Base-by-base conservation (phyloP, 64 coral and sea anemone genomes). In the Platygyra sinensis region DNA sequence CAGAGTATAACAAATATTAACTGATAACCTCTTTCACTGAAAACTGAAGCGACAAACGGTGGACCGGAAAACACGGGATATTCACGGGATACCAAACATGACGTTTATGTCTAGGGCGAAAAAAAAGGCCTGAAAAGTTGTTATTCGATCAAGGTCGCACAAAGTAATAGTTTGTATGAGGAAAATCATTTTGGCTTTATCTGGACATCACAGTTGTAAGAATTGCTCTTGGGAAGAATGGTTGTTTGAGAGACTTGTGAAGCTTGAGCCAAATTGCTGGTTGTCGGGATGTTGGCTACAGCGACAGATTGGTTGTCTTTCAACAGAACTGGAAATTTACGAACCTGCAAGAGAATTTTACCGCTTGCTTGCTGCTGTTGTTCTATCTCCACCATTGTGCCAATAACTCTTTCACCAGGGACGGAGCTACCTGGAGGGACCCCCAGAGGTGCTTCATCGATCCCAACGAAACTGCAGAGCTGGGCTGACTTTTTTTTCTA, bases 331-430 rank as follows among this genome's bases (percentile, higher is more conserved):
- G 80, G 60, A 24, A 83, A 39, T 67, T 83, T 30, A 31, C 80
- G 60, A 19, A 83, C 80, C 62, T 83, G 27, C 7, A 83, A 83
- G 39, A 65, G 31, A 12, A 83, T 83, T 31, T 60, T 32, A 22
- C 60, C 30, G 36, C 17, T 31, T 2, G 59, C 0, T 17, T 62
- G 59, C 8, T 24, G 17, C 39, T 11, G 59, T 36, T 83, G 80
- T 60, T 83, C 30, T 24, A 83, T 83, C 18, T 83, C 80, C 10
- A 83, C 62, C 60, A 83, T 83, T 11, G 80, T 83, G n/a, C 30
- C 80, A 17, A 83, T 31, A 60, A 83, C 28, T 83, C 32, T 83
- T 83, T 24, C 22, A 29, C 10, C 60, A 83, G 19, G 65, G 65
- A 10, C 22, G 80, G 30, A 32, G 80, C 8, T 32, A 42, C 8